Percentiles rank a stretch among this genome's conserved stretches.
Evolutionary conservation across 2,797 vertebrate genomes (phyloP).

Genomic region (Numenius phaeopus): DNA sequence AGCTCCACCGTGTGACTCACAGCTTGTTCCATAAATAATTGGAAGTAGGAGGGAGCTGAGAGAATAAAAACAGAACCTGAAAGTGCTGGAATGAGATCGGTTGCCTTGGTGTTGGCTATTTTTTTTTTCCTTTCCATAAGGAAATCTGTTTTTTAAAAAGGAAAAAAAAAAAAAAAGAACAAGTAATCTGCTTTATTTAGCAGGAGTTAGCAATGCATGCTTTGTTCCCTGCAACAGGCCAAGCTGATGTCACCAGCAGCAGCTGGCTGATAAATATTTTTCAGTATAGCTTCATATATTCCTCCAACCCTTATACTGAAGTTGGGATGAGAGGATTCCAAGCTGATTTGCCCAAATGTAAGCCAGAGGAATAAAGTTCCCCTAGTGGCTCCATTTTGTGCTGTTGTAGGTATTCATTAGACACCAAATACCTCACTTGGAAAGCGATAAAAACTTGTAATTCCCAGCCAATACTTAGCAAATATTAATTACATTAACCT

Average conservation of each 20-base stretch:
- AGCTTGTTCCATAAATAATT: constrained; percentile 64
- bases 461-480: background rate
- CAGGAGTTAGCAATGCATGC: background rate
- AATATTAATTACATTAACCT: background rate
- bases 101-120: background rate
- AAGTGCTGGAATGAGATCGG: background rate
- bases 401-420: background rate
- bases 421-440: background rate
- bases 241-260: constrained; percentile 38
- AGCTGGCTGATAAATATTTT: background rate
- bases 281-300: background rate
- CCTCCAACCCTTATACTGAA: background rate
- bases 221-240: background rate
- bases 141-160: constrained; percentile 34
- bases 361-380: background rate
- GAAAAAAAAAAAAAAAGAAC: background rate
- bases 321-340: background rate
- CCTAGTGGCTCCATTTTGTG: background rate
- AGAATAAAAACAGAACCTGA: constrained; percentile 69
- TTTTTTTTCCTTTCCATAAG: background rate
- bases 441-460: background rate
- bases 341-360: background rate
- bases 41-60: constrained; percentile 41
- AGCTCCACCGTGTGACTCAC: constrained; percentile 30
- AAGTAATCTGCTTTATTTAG: constrained; percentile 55